Evolutionary conservation across 2,888 invertebrate species (phyloP).

Genomic region (Netelia inedita): DNA sequence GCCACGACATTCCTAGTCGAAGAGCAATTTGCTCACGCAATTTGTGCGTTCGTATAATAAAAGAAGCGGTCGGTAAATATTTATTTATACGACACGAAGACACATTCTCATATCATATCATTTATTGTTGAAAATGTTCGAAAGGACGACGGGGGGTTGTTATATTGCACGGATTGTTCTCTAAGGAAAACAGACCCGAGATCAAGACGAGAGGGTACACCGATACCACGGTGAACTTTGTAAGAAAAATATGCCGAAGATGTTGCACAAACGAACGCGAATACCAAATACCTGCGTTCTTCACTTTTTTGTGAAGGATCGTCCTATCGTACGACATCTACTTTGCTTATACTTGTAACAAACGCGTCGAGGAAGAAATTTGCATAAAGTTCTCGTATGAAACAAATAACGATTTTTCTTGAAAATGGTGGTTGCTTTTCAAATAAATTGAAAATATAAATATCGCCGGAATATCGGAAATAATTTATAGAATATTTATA

Average conservation of each 20-base stretch:
- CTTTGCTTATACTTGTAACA: too few relatives aligned
- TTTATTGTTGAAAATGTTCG: neutral
- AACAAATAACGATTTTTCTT: too few relatives aligned
- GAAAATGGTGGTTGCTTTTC: too few relatives aligned
- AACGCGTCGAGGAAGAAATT: too few relatives aligned
- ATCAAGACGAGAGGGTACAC: neutral
- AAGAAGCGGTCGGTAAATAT: neutral
- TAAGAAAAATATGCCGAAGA: neutral
- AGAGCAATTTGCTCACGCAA: neutral
- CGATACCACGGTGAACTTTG: neutral
- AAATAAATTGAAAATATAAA: too few relatives aligned
- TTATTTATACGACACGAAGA: conserved; percentile 33
- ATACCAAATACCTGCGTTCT: too few relatives aligned
- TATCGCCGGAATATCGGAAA: too few relatives aligned
- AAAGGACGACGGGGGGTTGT: conserved; percentile 2
- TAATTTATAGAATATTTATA: too few relatives aligned
- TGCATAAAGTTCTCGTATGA: too few relatives aligned
- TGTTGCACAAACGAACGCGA: too few relatives aligned
- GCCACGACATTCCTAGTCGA: neutral
- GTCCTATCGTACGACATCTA: too few relatives aligned
- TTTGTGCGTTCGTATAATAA: conserved; percentile 10
- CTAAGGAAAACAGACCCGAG: neutral
- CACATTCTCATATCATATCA: neutral
- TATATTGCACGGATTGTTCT: conserved; percentile 10
- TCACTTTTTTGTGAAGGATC: too few relatives aligned